phyloP scores from a whole-genome alignment of 1,140 invertebrate species.

The Drosophila ercepeae region DNA sequence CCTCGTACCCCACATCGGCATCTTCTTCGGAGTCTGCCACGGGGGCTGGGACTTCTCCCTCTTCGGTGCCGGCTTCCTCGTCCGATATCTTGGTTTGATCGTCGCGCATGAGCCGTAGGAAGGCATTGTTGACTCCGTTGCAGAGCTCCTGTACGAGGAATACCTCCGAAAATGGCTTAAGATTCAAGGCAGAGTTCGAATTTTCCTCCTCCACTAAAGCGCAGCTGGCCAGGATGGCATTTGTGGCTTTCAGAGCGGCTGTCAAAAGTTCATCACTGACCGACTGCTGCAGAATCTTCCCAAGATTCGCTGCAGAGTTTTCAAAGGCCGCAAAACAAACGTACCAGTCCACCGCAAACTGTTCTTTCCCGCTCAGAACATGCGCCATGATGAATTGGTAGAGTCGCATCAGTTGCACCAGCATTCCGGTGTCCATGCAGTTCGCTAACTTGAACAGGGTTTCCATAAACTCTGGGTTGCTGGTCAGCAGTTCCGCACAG shows the following conservation, averaged over 20 bases:
- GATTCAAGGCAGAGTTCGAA: conserved; percentile 44
- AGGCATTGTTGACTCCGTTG: conserved; percentile 74
- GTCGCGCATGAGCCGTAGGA: conserved; percentile 70
- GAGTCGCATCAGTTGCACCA: conserved; percentile 88
- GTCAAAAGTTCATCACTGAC: conserved; percentile 86
- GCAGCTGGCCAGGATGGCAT: conserved; percentile 84
- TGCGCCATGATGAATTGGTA: conserved; percentile 85
- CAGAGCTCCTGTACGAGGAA: conserved; percentile 70
- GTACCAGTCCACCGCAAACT: conserved; percentile 74
- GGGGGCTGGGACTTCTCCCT: conserved; percentile 5
- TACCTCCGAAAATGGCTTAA: conserved; percentile 68
- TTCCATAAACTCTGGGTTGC: conserved; percentile 83
- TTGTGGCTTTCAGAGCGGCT: conserved; percentile 85
- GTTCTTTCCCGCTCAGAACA: conserved; percentile 62
- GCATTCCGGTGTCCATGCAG: conserved; percentile 86
- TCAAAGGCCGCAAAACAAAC: conserved; percentile 67
- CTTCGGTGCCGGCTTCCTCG: conserved; percentile 28
- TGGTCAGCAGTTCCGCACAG: conserved; percentile 84
- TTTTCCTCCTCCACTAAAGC: conserved; percentile 73
- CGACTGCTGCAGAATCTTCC: conserved; percentile 88
- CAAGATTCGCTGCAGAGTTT: conserved; percentile 85
- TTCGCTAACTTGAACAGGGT: conserved; percentile 86
- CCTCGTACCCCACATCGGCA: conserved; percentile 41
- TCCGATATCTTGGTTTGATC: conserved; percentile 54
- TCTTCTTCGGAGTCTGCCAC: conserved; percentile 39